Evolutionary conservation across 2,113 vertebrate genomes (phyloP).

Genomic region (Phasianus colchicus): DNA sequence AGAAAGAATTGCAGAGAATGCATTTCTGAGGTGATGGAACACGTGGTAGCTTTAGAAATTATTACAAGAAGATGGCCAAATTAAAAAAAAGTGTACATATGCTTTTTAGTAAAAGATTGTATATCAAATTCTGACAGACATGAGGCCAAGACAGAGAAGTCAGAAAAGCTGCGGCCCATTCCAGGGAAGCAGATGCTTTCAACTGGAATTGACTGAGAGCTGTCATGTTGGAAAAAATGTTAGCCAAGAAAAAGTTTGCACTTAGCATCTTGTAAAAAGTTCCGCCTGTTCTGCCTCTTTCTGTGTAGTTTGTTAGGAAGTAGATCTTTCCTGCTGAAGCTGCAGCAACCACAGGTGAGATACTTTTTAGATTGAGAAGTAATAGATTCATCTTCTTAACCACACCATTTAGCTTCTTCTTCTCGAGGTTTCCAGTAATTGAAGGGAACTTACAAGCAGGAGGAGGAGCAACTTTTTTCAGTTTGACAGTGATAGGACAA

Average conservation of each 20-base stretch:
- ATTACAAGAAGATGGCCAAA: background rate
- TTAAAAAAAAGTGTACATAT: background rate
- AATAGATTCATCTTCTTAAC: background rate
- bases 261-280: background rate
- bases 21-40: background rate
- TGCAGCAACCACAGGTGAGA: background rate
- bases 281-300: background rate
- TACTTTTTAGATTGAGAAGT: background rate
- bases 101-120: background rate
- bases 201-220: constrained; percentile 22
- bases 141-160: background rate
- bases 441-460: too few species aligned
- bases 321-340: background rate
- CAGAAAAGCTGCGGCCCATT: background rate
- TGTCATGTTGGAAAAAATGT: background rate
- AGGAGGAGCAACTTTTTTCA: too few species aligned
- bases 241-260: constrained; percentile 1
- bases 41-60: background rate
- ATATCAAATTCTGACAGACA: background rate
- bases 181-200: constrained; percentile 26
- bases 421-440: background rate
- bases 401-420: background rate
- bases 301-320: background rate
- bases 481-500: too few species aligned
- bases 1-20: background rate